Percentiles rank a stretch among this genome's conserved stretches.
phyloP scores from a whole-genome alignment of 2,888 invertebrate genomes.

The Trissonchulus sp. region DNA sequence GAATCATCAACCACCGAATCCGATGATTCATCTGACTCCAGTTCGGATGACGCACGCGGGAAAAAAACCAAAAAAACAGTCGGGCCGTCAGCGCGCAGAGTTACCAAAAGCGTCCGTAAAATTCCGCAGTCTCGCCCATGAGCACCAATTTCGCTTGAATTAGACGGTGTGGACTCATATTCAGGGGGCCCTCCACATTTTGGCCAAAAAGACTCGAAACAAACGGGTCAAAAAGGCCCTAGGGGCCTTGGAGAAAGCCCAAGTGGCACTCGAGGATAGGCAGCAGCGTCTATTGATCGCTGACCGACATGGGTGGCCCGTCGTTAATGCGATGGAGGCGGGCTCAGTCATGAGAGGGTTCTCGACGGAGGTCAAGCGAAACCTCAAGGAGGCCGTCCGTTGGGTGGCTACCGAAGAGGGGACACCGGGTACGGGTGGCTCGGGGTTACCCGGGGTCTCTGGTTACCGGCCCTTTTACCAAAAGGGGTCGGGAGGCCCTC shows the following conservation, averaged over 20 bases:
- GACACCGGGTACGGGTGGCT: not conserved
- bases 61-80: not conserved
- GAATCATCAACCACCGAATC: not conserved
- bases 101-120: not conserved
- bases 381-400: not conserved
- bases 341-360: not conserved
- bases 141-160: not conserved
- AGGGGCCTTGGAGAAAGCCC: no score
- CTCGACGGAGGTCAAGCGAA: not conserved
- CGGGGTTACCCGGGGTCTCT: not conserved
- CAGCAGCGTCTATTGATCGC: no score
- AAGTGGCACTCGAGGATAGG: no score
- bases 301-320: no score
- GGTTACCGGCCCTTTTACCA: slow-evolving; percentile 3
- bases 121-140: not conserved
- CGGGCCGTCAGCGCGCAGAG: not conserved
- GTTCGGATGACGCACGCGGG: not conserved
- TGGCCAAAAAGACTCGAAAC: no score
- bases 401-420: not conserved
- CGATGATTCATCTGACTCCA: not conserved
- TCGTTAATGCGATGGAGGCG: no score
- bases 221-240: no score
- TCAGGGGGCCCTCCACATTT: no score
- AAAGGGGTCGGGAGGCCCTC: not conserved
- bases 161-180: no score